These are phyloP conservation scores for Julus scandinavius DNA, from an alignment of 2,888 invertebrate genomes.

Conservation along the genomic window DNA sequence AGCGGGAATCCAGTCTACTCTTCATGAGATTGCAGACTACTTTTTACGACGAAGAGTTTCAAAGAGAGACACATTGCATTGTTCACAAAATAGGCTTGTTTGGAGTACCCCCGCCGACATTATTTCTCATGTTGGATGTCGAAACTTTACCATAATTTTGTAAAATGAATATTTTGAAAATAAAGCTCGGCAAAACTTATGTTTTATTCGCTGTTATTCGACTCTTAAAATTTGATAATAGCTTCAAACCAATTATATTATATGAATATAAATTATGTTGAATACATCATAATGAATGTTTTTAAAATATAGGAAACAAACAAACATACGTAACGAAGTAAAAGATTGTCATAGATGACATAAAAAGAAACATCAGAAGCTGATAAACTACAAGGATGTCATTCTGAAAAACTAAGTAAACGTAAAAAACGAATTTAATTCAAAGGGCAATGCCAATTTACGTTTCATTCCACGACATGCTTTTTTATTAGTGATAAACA, in stretches of 20 bases:
- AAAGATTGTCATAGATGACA: too few relatives aligned
- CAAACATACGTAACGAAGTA: too few relatives aligned
- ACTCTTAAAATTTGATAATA: neutral
- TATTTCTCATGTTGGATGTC: neutral
- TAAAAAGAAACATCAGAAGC: neutral
- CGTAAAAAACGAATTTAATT: neutral
- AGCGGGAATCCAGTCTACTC: neutral
- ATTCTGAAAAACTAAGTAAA: too few relatives aligned
- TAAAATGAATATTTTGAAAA: neutral
- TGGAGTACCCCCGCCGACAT: neutral
- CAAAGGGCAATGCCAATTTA: neutral
- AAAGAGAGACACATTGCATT: neutral
- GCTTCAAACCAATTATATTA: neutral
- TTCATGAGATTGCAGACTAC: neutral
- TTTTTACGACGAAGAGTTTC: neutral
- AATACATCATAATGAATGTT: too few relatives aligned
- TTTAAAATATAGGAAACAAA: too few relatives aligned
- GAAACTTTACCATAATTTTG: neutral
- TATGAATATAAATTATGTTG: neutral
- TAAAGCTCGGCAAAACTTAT: too few relatives aligned
- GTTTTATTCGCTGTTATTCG: neutral
- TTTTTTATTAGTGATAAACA: neutral
- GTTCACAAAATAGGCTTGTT: neutral
- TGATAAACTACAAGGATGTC: too few relatives aligned
- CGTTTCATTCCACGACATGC: neutral